Conservation (phyloP, 2,888 invertebrate species). For the Agrotis clavis region DNA sequence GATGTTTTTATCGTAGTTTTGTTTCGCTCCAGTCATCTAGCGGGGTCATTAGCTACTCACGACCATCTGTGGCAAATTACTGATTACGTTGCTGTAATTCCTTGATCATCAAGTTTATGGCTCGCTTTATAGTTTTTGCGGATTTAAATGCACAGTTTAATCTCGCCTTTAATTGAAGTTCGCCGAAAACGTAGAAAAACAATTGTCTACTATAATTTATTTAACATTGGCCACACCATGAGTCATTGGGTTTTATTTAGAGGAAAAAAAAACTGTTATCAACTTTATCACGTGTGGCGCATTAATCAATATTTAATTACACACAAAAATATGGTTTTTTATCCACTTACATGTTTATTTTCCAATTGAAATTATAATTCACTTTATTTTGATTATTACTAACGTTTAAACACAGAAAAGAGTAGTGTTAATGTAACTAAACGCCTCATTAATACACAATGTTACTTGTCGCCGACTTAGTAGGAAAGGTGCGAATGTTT, state of each 20-base stretch:
- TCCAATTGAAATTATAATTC: constrained; percentile 7
- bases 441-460: constrained; percentile 57
- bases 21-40: constrained; percentile 74
- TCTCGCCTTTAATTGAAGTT: constrained; percentile 45
- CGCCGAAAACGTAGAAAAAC: constrained; percentile 24
- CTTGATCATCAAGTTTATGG: constrained; percentile 62
- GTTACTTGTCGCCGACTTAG: constrained; percentile 44
- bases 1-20: constrained; percentile 75
- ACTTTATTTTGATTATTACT: not conserved
- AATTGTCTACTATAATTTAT: constrained; percentile 42
- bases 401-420: not conserved
- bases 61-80: constrained; percentile 66
- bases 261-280: not conserved
- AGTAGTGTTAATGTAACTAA: constrained; percentile 33
- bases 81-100: constrained; percentile 61
- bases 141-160: constrained; percentile 47
- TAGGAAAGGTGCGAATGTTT: constrained; percentile 63
- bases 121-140: constrained; percentile 55
- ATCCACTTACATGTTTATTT: constrained; percentile 17
- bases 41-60: constrained; percentile 71
- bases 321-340: constrained; percentile 1
- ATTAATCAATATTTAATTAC: constrained; percentile 9
- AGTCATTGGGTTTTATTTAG: constrained; percentile 22
- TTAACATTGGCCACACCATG: constrained; percentile 28
- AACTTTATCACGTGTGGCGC: not conserved